Percentiles rank a stretch among this genome's conserved stretches.
These are phyloP conservation scores for Urocynchramus pylzowi DNA, from an alignment of 2,113 vertebrate species.

Conservation along the genomic window DNA sequence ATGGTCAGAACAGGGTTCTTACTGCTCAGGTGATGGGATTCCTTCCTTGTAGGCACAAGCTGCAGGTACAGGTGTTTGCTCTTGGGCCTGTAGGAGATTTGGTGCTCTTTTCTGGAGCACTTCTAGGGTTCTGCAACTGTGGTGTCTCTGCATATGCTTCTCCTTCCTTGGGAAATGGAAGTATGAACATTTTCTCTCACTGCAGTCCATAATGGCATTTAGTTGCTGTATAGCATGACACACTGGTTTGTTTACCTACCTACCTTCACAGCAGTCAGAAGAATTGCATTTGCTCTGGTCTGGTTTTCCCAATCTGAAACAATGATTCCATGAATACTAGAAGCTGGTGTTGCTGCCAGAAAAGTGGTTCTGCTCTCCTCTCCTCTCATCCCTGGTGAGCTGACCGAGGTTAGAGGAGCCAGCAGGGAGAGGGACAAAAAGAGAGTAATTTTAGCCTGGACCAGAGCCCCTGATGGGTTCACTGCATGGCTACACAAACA, in stretches of 20 bases:
- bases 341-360: background rate
- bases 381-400: background rate
- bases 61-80: background rate
- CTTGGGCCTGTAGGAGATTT: background rate
- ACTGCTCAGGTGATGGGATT: background rate
- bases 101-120: background rate
- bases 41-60: background rate
- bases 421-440: background rate
- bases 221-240: background rate
- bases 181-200: background rate
- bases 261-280: background rate
- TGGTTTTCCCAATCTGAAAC: background rate
- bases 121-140: background rate
- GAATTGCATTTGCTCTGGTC: background rate
- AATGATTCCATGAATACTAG: background rate
- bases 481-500: background rate
- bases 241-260: background rate
- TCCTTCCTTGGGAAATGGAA: background rate
- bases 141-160: background rate
- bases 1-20: background rate
- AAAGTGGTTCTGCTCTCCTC: background rate
- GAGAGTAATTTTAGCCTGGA: background rate
- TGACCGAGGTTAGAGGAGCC: background rate
- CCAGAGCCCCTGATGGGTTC: background rate
- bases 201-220: background rate